Evolutionary conservation across 30 jellyfish, hydroid and myxozoan species (phyloP), one percentile per base, ranked within the genome.

Genomic region (Catostylus mosaicus): DNA sequence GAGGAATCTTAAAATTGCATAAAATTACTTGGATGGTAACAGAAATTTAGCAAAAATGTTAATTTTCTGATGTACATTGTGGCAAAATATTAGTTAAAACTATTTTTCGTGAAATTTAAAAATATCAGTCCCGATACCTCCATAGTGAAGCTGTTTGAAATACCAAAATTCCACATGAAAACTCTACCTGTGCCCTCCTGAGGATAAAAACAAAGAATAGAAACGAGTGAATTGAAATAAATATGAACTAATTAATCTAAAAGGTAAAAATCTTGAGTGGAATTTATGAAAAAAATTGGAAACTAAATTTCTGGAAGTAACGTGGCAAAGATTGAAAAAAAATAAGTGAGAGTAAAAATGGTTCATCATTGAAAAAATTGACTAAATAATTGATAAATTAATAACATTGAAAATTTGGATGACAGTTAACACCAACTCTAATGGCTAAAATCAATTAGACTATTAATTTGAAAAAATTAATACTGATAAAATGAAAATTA

Each of bases 161-260:
- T 92, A 5, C 98, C 98, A 26, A 86, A 60, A 33, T 85, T 85
- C 98, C 98, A 92, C 98, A 92, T 92, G 64, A 92, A 96, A 20
- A 92, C 71, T 31, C 98, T 80, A 29, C 98, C 98, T 40, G 98
- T 92, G 6, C 96, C 96, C 52, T 92, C 97, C 96, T 87, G 37
- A 31, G 24, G 63, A 48, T 4, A 48, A 48, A 48, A 48, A 48
- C 63, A 48, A 48, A 3, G 20, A 6, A 40, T 7, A 40, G 54
- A 40, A 14, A 14, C 54, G 14, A 40, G 54, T 40, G 7, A 40
- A 5, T 40, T 40, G 54, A 5, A 14, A 40, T 40, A 40, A 40
- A 40, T 7, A 40, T 5, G 14, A 40, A 40, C 54, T 14, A 40
- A 7, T 40, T 40, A 14, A 7, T 40, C 14, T 40, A 5, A 40